Evolutionary conservation across 2,113 vertebrate genomes (phyloP), one percentile per base, ranked within the genome.

Genomic region (Ornithorhynchus anatinus): DNA sequence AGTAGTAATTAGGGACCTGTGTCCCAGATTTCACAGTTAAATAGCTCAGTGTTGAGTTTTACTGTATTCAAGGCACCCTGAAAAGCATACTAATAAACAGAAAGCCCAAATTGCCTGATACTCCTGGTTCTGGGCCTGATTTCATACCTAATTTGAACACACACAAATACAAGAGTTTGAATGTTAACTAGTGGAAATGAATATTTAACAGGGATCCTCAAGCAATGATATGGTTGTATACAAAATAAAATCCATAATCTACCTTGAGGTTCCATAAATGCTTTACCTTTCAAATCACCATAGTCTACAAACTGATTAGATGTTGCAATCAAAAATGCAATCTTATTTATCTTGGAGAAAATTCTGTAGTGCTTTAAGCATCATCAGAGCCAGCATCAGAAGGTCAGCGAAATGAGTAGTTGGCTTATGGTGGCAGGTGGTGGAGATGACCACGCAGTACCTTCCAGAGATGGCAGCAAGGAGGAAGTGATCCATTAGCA

Each of bases 261-360:
- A 22, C 60, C 66, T 25, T 48, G 27, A 70, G 57, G 39, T 82
- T 86, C 72, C 72, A 72, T 89, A 88, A 88, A 88, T 58, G 48
- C 71, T 82, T 44, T 84, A 57, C 22, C 44, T 62, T 90, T 88
- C 71, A 72, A 52, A 70, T 71, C 37, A 45, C 53, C 9, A 11
- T 58, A 66, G 72, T 63, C 33, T 63, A 85, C 87, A 88, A 91
- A 90, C 89, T 87, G 84, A 71, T 59, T 87, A 89, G 89, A 85
- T 59, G 90, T 81, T 23, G 5, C 78, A n/a, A n/a, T n/a, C n/a
- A n/a, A n/a, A n/a, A 91, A 86, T 82, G 90, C 81, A 82, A 88
- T 80, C 80, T 88, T 91, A 84, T 90, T 82, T 81, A 79, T 81
- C 83, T 89, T 89, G 81, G n/a, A 90, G 75, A 91, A 91, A 91